phyloP scores from a whole-genome alignment of 2,797 vertebrate genomes.

The Notoglanidium macrostoma region DNA sequence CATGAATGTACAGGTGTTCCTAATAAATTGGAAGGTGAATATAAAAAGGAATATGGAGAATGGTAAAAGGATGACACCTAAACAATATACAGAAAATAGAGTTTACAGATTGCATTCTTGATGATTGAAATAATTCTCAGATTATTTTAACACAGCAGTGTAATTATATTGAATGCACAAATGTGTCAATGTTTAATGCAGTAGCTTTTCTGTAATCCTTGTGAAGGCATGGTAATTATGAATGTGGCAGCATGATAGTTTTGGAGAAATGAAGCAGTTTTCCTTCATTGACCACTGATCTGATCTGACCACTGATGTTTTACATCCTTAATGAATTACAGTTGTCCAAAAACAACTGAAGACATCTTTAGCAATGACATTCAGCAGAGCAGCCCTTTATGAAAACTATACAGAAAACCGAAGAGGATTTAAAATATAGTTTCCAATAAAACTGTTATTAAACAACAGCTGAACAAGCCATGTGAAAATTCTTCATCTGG shows the following conservation, averaged over 20 bases:
- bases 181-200: neutral
- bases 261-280: neutral
- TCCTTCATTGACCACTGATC: neutral
- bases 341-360: neutral
- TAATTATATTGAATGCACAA: neutral
- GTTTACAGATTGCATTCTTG: neutral
- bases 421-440: slow-evolving; percentile 1
- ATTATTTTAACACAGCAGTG: neutral
- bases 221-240: neutral
- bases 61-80: neutral
- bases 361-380: neutral
- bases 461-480: slow-evolving; percentile 8
- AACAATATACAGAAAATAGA: neutral
- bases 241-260: neutral
- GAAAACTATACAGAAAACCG: neutral
- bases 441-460: slow-evolving; percentile 20
- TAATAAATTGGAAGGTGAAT: neutral
- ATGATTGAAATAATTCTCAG: neutral
- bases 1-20: neutral
- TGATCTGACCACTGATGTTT: too few species aligned
- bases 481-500: slow-evolving; percentile 8
- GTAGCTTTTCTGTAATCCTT: neutral
- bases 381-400: neutral
- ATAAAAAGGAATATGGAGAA: neutral
- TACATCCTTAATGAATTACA: neutral